Evolutionary conservation across 2,888 invertebrate species (phyloP), one percentile per base, ranked within the genome.

Genomic region (Argynnis bischoffii): DNA sequence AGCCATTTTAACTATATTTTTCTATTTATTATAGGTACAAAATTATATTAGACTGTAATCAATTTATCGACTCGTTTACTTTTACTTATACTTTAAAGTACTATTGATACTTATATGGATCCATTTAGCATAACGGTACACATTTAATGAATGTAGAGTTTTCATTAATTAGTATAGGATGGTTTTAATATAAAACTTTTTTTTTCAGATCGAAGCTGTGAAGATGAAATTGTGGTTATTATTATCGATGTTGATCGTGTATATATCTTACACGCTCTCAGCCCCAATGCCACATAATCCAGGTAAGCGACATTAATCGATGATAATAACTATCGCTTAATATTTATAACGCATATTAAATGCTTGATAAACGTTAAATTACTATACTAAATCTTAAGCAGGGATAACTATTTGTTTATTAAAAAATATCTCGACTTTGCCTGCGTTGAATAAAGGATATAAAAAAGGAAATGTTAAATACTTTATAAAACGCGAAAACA

Each of bases 261-360:
- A 50, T 35, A 46, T 47, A 18, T n/a, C 64, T 1, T 35, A 59
- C 35, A 67, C 55, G 11, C 63, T 67, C 16, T 21, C 71, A 14
- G 67, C 69, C 18, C 71, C 71, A 8, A 50, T 69, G 48, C 64
- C 71, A 3, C 67, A 71, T 3, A 47, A 69, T 56, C 3, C 69
- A 48, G 69, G 69, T 71, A 65, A 64, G 69, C 47, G 21, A 48
- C 6, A 57, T 11, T n/a, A 51, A 35, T 21, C 55, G 6, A 18
- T 31, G 6, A 18, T 31, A 54, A 35, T 55, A 8, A 56, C 35
- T 48, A 21, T 55, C 21, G 46, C n/a, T 47, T 14, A 15, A 18
- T 55, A 21, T 41, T 35, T 14, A 53, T 26, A 47, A 47, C 26
- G 11, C 11, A 41, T 41, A 41, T 11, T 41, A 41, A 41, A 41